Percentiles rank a stretch among this genome's conserved stretches.
These are phyloP conservation scores for Siderastrea radians DNA, from an alignment of 92 coral and sea anemone genomes.

Conservation along the genomic window DNA sequence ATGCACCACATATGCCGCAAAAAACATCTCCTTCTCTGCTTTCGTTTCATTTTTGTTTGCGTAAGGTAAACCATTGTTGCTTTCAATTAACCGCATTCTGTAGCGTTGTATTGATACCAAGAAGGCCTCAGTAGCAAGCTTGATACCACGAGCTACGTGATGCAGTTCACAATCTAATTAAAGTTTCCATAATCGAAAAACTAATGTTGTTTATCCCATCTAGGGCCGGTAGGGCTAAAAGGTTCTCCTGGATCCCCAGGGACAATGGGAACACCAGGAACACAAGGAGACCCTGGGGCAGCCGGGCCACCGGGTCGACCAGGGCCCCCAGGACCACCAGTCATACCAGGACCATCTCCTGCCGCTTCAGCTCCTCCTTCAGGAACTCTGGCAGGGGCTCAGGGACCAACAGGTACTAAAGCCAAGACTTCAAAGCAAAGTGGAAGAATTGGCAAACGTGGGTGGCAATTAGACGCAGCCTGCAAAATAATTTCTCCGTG, in stretches of 20 bases:
- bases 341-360: slow-evolving; percentile 75
- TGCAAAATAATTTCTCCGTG: neutral
- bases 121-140: no score
- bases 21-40: no score
- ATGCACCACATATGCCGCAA: no score
- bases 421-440: neutral
- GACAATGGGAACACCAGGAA: slow-evolving; percentile 49
- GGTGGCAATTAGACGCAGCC: neutral
- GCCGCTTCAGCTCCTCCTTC: slow-evolving; percentile 11
- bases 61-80: no score
- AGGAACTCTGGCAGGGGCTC: neutral
- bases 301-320: slow-evolving; percentile 29
- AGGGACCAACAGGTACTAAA: neutral
- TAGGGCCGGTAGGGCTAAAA: slow-evolving; percentile 51
- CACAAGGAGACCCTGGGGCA: slow-evolving; percentile 55
- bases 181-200: no score
- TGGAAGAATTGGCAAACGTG: no score
- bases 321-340: slow-evolving; percentile 38
- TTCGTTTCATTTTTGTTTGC: no score
- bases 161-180: no score
- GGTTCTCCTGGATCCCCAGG: slow-evolving; percentile 72
- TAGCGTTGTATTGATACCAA: no score
- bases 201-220: neutral
- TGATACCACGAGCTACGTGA: no score
- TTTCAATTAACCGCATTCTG: no score